Base-by-base conservation (phyloP, 2,113 vertebrate species). In the Istiophorus platypterus region DNA sequence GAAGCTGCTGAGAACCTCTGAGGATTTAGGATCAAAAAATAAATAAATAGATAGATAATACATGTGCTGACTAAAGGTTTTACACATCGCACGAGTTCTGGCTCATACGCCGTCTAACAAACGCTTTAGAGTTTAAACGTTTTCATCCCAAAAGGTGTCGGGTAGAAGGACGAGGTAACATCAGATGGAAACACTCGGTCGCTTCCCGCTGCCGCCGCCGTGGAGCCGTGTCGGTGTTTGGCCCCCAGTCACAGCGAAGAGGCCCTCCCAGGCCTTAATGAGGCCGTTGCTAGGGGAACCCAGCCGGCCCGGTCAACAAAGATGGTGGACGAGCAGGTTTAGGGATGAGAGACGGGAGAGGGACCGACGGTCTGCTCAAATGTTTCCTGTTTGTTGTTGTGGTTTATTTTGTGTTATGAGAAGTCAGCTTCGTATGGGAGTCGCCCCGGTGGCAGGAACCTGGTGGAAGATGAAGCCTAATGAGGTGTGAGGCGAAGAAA, bases 331-430 rank as follows among this genome's bases (percentile, higher is more conserved):
- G 66, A 88, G 78, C 69, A 78, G 80, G 51, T 27, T 64, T 18
- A 74, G 74, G 54, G 49, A 27, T 42, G 17, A 24, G 51, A 10
- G 1, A 37, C 34, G 72, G 64, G 39, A 29, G 37, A 17, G 26
- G 69, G 71, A 84, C 85, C 80, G 57, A 76, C 85, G 85, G 45
- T 39, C 51, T 72, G 66, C 74, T 72, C 68, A 71, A 31, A 78
- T 20, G 41, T n/a, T n/a, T n/a, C n/a, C 61, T 41, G 54, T 66
- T 12, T 81, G 11, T 27, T 49, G 11, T 47, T 14, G 7, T 34
- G 34, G 6, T 17, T 58, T 34, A 57, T 27, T 67, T 54, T n/a
- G 11, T 0, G 5, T 65, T n/a, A 27, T 2, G 20, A 76, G 42
- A 29, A 56, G 52, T 31, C 42, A n/a, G 29, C 51, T 12, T 42